Evolutionary conservation across 2,797 vertebrate genomes (phyloP).

Genomic region (Hypotaenidia okinawae): DNA sequence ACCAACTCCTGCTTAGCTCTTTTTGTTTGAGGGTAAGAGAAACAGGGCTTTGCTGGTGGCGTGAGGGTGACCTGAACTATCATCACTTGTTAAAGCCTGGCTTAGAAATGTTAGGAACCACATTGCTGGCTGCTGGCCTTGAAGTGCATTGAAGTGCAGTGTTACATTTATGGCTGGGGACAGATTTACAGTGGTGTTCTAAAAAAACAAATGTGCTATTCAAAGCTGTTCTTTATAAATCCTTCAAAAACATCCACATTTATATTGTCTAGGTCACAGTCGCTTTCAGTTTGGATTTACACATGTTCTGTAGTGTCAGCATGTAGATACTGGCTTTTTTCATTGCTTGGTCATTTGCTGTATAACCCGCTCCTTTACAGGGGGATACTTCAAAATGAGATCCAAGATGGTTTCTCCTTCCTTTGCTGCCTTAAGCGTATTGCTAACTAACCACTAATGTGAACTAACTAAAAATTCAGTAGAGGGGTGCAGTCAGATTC

Average conservation of each 20-base stretch:
- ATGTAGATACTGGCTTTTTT: not conserved
- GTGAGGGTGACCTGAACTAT: rapidly evolving
- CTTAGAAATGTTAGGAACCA: not conserved
- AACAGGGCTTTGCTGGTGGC: not conserved
- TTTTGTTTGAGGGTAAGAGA: not conserved
- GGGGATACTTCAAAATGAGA: not conserved
- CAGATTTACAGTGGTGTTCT: not conserved
- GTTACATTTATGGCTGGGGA: not conserved
- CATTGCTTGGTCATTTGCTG: not conserved
- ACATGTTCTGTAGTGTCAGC: not conserved
- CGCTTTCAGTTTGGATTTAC: not conserved
- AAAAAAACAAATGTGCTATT: not conserved
- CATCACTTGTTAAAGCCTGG: not conserved
- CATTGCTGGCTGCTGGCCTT: not conserved
- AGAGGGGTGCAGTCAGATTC: not conserved
- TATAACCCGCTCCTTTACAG: not conserved
- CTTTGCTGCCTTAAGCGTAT: not conserved
- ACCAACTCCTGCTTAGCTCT: not conserved
- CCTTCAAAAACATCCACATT: not conserved
- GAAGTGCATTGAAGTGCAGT: not conserved
- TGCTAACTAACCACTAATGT: not conserved
- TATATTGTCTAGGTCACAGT: not conserved
- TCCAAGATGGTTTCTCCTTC: not conserved
- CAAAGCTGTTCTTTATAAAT: not conserved
- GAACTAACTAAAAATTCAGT: not conserved